Percentiles rank a stretch among this genome's conserved stretches.
These are phyloP conservation scores for Ligdia adustata DNA, from an alignment of 2,888 invertebrate species.

Conservation along the genomic window DNA sequence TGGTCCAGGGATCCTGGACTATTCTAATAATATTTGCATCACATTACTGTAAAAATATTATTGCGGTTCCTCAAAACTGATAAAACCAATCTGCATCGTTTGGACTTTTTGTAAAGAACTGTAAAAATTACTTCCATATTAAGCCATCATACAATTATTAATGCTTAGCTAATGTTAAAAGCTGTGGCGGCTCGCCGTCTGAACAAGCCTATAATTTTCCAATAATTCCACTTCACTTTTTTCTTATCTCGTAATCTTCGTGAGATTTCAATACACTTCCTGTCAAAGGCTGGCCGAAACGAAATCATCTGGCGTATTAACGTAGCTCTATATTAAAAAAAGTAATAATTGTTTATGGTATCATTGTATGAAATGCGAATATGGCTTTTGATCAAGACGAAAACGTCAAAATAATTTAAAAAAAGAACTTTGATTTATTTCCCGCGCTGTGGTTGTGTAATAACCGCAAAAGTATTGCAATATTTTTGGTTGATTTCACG, in stretches of 20 bases:
- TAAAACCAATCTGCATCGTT: too few species aligned
- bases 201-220: slow-evolving; percentile 71
- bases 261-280: slow-evolving; percentile 77
- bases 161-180: slow-evolving; percentile 48
- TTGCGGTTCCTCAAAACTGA: too few species aligned
- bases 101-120: slow-evolving; percentile 1
- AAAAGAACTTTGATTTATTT: slow-evolving; percentile 51
- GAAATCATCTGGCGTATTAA: slow-evolving; percentile 62
- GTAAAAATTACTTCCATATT: slow-evolving; percentile 27
- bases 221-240: slow-evolving; percentile 77
- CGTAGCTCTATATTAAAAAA: slow-evolving; percentile 42
- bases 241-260: slow-evolving; percentile 71
- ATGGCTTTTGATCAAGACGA: slow-evolving; percentile 57
- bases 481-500: slow-evolving; percentile 57
- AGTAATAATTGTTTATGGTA: slow-evolving; percentile 70
- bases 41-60: too few species aligned
- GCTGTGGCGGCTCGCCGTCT: slow-evolving; percentile 51
- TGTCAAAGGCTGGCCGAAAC: slow-evolving; percentile 64
- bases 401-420: slow-evolving; percentile 73
- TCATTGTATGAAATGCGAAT: slow-evolving; percentile 60
- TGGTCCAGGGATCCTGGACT: too few species aligned
- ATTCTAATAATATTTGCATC: too few species aligned
- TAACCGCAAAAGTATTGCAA: slow-evolving; percentile 68
- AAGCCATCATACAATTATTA: slow-evolving; percentile 54
- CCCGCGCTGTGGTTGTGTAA: slow-evolving; percentile 57